phyloP scores from a whole-genome alignment of 2,888 invertebrate genomes.

The Torymus auratus region DNA sequence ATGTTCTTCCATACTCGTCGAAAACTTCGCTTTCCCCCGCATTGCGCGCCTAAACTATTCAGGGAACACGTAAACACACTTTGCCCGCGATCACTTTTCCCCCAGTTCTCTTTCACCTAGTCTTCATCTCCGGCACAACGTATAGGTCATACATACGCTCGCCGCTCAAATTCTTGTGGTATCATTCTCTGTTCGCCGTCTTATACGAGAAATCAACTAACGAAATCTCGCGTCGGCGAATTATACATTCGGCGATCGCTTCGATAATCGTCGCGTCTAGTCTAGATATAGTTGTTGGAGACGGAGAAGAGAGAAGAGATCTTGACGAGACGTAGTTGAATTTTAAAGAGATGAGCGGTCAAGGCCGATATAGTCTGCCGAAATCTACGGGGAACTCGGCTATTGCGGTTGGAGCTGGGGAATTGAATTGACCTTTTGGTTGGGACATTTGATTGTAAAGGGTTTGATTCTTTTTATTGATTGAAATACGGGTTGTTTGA shows the following conservation, averaged over 20 bases:
- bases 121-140: background rate
- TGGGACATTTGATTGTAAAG: too few relatives aligned
- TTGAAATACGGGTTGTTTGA: too few relatives aligned
- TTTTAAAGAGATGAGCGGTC: conserved; percentile 26
- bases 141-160: background rate
- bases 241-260: conserved; percentile 29
- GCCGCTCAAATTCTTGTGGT: background rate
- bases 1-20: too few relatives aligned
- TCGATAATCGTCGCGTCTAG: background rate
- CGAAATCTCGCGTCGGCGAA: conserved; percentile 10
- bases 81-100: conserved; percentile 6
- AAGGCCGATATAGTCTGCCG: conserved; percentile 12
- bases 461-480: too few relatives aligned
- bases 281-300: too few relatives aligned
- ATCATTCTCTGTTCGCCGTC: background rate
- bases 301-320: too few relatives aligned
- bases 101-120: background rate
- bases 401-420: background rate
- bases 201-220: background rate
- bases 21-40: too few relatives aligned
- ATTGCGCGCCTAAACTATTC: conserved; percentile 1
- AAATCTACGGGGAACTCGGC: conserved; percentile 4
- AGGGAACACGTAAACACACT: conserved; percentile 15
- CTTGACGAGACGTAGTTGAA: conserved; percentile 6
- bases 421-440: too few relatives aligned